Base-by-base conservation (phyloP, 2,888 invertebrate genomes). In the Lycaena phlaeas region DNA sequence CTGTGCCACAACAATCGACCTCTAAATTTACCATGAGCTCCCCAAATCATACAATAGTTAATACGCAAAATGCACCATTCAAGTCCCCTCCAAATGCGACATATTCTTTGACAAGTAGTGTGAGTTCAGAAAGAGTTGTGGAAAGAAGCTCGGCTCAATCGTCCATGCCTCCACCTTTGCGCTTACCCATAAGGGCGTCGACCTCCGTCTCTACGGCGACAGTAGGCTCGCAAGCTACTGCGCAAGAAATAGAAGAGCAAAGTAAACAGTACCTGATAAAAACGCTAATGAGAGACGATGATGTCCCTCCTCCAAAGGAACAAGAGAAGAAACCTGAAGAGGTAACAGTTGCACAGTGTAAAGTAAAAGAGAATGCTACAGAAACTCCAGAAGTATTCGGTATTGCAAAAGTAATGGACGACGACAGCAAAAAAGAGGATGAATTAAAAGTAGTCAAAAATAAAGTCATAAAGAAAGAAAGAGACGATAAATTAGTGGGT, bases 251-350 rank as follows among this genome's bases (percentile, higher is more conserved):
- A 34, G 86, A 87, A 44, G 89, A 89, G 44, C 90, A 90, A 61
- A 89, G 87, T 68, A 88, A 90, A 58, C 93, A 93, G 77, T 93
- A 93, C 85, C 89, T 96, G 30, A 94, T 96, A 54, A 96, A 96
- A 84, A 95, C 96, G 1, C 86, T 95, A 47, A 95, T 96, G 49
- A 93, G 95, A 27, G 91, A 94, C 62, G 86, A 96, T 59, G 95
- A 95, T 59, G 90, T 92, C 2, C 92, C 92, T 74, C 90, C 91
- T 17, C 56, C 89, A 69, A 53, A 85, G 64, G 52, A 87, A 60
- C 87, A 71, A 65, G 87, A 87, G 38, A 86, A 85, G 45, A 87
- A 88, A 53, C 78, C 75, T 2, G 86, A 87, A 29, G 87, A 87
- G 49, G 59, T 87, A 9, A 87, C 86, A 0, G 74, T 77, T 25